Conservation (phyloP, 2,797 vertebrate species). For the Cryptoblepharus egeriae region DNA sequence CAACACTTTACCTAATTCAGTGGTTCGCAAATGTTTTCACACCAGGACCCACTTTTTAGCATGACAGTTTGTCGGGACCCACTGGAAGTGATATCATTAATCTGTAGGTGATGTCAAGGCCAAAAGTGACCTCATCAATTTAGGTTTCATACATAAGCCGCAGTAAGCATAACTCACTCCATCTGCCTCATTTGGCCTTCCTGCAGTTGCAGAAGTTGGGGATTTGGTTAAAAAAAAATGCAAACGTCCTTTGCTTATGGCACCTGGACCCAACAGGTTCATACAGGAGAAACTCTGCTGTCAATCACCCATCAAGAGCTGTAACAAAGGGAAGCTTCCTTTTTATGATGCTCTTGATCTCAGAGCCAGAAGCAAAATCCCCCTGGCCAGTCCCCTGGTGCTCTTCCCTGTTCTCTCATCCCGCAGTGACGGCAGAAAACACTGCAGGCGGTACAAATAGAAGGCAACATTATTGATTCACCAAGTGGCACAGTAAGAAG, state of each 20-base stretch:
- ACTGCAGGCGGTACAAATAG: conserved; percentile 12
- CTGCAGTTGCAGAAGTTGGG: accelerated
- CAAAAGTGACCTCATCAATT: too few species aligned
- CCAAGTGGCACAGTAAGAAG: background rate
- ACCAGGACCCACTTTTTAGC: too few species aligned
- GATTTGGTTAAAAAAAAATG: accelerated
- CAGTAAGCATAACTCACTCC: too few species aligned
- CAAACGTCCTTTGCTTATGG: accelerated
- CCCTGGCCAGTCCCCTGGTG: conserved; percentile 38
- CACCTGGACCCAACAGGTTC: accelerated
- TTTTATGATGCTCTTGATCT: conserved; percentile 65
- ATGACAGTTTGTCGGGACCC: too few species aligned
- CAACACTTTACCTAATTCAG: too few species aligned
- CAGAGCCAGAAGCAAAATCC: conserved; percentile 41
- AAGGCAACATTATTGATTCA: background rate
- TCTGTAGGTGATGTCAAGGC: too few species aligned
- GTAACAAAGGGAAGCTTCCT: conserved; percentile 53
- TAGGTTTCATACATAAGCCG: too few species aligned
- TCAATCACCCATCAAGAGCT: conserved; percentile 24
- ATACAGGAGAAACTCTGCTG: background rate
- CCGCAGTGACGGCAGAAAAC: background rate
- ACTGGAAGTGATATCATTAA: too few species aligned
- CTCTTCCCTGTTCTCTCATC: conserved; percentile 6
- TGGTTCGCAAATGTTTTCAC: too few species aligned
- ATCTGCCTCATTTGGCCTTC: background rate